Base-by-base conservation (phyloP, 1,140 invertebrate species). In the Leptoteleia sp. region DNA sequence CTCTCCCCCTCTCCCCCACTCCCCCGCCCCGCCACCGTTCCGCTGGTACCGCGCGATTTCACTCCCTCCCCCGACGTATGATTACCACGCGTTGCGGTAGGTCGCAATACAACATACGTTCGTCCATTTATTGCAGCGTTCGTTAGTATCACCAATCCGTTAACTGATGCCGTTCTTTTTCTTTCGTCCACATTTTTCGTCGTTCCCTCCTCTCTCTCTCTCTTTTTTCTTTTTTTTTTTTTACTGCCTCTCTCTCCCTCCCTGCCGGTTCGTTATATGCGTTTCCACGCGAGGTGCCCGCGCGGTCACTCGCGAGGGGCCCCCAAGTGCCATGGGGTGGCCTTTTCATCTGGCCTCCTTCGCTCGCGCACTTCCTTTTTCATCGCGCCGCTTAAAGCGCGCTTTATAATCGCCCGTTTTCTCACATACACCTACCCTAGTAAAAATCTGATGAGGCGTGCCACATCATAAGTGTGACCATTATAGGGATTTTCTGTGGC, bases 41-140 rank as follows among this genome's bases (percentile, higher is more conserved):
- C n/a, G n/a, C n/a, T n/a, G n/a, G n/a, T n/a, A n/a, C n/a, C n/a
- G n/a, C 43, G 54, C 43, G 42, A 67, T 72, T 45, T 55, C 50
- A 38, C 71, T 75, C 70, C 70, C 65, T 61, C 71, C 45, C 37
- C 68, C 52, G 62, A 78, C 47, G 67, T 50, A 59, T 54, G 67
- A 80, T 79, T 71, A 76, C 61, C 55, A 61, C 57, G 75, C 55
- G 76, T 87, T 88, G 87, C 85, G 86, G 87, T 89, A 89, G 87
- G 87, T 88, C 84, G 84, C 75, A 83, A 81, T 80, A 78, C 62
- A 57, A 38, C 78, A 80, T 77, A 82, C 81, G 61, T 81, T 81
- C 57, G 42, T 70, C 81, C 71, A 84, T 87, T 87, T 85, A 86
- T 85, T 83, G 73, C 73, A 77, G 42, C 68, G 77, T 65, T 79